phyloP scores from a whole-genome alignment of 2,797 vertebrate genomes.

The Rhinatrema bivittatum region DNA sequence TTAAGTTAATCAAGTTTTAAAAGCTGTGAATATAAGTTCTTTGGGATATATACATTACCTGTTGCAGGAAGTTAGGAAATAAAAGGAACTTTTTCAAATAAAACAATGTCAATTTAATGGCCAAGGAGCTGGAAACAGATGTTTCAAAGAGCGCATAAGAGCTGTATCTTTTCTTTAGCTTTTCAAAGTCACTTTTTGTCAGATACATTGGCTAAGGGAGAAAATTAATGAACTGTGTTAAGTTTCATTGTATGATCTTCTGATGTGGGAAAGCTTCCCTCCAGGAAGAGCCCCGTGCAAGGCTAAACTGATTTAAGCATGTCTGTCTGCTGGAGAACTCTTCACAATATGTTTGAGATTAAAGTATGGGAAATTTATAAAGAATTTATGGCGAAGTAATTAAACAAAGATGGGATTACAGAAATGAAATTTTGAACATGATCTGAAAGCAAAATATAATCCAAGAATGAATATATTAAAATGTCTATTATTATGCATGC shows the following conservation, averaged over 20 bases:
- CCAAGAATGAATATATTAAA: too few relatives aligned
- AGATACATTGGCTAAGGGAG: slow-evolving; percentile 62
- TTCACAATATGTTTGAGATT: too few relatives aligned
- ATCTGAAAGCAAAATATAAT: too few relatives aligned
- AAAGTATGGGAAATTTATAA: too few relatives aligned
- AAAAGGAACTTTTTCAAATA: slow-evolving; percentile 67
- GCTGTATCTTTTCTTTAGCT: slow-evolving; percentile 52
- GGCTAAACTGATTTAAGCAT: slow-evolving; percentile 41
- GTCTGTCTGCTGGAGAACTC: too few relatives aligned
- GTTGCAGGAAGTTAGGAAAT: slow-evolving; percentile 64
- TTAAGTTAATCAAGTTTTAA: slow-evolving; percentile 43
- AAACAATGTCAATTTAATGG: slow-evolving; percentile 69
- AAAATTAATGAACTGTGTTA: slow-evolving; percentile 73
- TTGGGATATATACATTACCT: slow-evolving; percentile 54
- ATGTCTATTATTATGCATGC: too few relatives aligned
- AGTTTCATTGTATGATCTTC: slow-evolving; percentile 58
- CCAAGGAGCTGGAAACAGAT: slow-evolving; percentile 63
- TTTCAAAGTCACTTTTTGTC: slow-evolving; percentile 70
- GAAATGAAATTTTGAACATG: too few relatives aligned
- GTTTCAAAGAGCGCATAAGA: slow-evolving; percentile 47
- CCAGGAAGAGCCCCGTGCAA: slow-evolving; percentile 34
- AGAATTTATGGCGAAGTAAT: too few relatives aligned
- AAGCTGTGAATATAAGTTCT: slow-evolving; percentile 46
- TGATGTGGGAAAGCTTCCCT: slow-evolving; percentile 57
- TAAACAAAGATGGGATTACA: too few relatives aligned